phyloP scores from a whole-genome alignment of 2,113 vertebrate species.

The Bubalus kerabau region DNA sequence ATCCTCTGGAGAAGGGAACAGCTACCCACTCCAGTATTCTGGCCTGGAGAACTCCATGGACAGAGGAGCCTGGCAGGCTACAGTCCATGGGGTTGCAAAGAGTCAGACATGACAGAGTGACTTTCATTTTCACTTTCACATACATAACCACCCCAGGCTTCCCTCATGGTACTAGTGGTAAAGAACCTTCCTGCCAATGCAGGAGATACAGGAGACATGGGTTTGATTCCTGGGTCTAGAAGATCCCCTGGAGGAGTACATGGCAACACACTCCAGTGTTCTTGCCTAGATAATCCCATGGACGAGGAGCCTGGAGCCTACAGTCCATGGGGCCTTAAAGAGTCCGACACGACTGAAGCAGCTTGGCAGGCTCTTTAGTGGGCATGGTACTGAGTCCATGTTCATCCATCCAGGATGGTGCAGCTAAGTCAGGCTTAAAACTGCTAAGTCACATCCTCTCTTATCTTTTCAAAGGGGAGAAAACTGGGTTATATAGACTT shows the following conservation, averaged over 20 bases:
- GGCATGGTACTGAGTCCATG: background rate
- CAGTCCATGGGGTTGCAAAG: background rate
- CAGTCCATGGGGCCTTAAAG: background rate
- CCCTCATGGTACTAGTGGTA: background rate
- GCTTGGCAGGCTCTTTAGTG: background rate
- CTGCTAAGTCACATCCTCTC: background rate
- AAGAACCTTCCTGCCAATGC: background rate
- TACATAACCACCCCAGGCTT: background rate
- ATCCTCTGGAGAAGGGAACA: background rate
- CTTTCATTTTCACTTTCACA: background rate
- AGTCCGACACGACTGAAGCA: rapidly evolving
- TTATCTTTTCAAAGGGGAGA: background rate
- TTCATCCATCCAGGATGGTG: background rate
- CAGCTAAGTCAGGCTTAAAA: background rate
- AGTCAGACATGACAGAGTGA: background rate
- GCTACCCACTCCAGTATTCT: background rate
- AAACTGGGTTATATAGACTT: background rate
- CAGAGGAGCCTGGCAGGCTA: background rate
- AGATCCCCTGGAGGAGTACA: background rate
- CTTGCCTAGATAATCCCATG: background rate
- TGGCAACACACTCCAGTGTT: background rate
- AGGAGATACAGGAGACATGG: background rate
- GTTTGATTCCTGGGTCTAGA: background rate
- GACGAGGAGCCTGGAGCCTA: background rate
- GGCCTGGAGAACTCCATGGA: background rate